Evolutionary conservation across 2,113 vertebrate species (phyloP).

Genomic region (Muntiacus reevesi): DNA sequence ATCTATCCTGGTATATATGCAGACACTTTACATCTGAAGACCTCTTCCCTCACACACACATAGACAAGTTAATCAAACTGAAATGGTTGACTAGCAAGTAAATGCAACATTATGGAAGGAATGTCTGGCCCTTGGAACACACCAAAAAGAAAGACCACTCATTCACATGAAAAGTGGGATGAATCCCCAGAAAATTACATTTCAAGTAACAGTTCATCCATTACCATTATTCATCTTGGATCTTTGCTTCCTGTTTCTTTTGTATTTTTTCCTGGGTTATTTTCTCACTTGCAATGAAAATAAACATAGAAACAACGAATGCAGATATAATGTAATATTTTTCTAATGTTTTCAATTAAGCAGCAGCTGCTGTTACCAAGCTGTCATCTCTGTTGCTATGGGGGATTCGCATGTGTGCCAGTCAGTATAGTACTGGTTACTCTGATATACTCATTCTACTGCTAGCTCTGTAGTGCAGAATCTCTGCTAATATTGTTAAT

Average conservation of each 20-base stretch:
- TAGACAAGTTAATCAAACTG: background rate
- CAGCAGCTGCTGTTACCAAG: slow-evolving; percentile 81
- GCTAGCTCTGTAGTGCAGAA: background rate
- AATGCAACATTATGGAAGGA: background rate
- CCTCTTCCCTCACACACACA: background rate
- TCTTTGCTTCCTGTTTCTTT: slow-evolving; percentile 50
- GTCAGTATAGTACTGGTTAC: slow-evolving; percentile 39
- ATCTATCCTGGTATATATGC: background rate
- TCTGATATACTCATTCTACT: background rate
- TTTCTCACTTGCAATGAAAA: slow-evolving; percentile 64
- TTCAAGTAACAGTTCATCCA: background rate
- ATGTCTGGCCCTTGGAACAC: background rate
- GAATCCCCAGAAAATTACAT: background rate
- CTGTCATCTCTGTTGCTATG: slow-evolving; percentile 82
- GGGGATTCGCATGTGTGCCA: slow-evolving; percentile 67
- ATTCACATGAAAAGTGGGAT: background rate
- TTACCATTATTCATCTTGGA: background rate
- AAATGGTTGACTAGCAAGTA: background rate
- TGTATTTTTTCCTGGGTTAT: background rate
- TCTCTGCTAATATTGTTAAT: background rate
- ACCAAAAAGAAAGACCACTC: background rate
- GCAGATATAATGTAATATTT: slow-evolving; percentile 75
- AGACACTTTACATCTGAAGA: background rate
- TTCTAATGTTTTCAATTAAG: slow-evolving; percentile 78
- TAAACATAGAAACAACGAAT: slow-evolving; percentile 69